A percentile compares a stretch with the other conserved stretches of the same genome.
phyloP scores from a whole-genome alignment of 2,113 vertebrate species.

The Lophochroa leadbeateri region DNA sequence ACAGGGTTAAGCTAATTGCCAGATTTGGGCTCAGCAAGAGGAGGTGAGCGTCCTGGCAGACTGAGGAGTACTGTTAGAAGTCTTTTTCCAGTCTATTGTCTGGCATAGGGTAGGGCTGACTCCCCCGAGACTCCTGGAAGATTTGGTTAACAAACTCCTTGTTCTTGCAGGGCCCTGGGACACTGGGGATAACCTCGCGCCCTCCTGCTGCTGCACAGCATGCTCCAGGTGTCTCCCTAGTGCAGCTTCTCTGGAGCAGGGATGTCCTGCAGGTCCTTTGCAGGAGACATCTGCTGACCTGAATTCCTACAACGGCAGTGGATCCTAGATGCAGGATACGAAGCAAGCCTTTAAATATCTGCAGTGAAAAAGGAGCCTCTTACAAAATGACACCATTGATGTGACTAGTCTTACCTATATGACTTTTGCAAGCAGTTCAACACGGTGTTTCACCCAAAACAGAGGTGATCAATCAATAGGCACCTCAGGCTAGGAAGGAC shows the following conservation, averaged over 20 bases:
- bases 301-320: not conserved
- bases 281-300: not conserved
- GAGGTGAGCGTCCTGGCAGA: not conserved
- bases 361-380: not conserved
- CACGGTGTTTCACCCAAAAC: not conserved
- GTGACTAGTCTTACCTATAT: not conserved
- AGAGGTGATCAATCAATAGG: rapidly evolving
- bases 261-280: not conserved
- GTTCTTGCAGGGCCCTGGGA: not conserved
- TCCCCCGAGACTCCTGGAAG: not conserved
- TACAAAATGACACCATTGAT: not conserved
- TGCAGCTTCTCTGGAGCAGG: not conserved
- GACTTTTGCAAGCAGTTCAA: not conserved
- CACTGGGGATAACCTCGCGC: not conserved
- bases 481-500: not conserved
- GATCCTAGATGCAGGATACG: not conserved
- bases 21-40: not conserved
- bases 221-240: not conserved
- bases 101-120: not conserved
- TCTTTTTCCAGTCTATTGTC: not conserved
- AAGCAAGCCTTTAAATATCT: not conserved
- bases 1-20: not conserved
- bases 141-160: not conserved
- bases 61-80: not conserved
- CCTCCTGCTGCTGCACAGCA: not conserved